Percentiles rank a stretch among this genome's conserved stretches.
Evolutionary conservation across 2,888 invertebrate species (phyloP).

Genomic region (Psylliodes chrysocephalus): DNA sequence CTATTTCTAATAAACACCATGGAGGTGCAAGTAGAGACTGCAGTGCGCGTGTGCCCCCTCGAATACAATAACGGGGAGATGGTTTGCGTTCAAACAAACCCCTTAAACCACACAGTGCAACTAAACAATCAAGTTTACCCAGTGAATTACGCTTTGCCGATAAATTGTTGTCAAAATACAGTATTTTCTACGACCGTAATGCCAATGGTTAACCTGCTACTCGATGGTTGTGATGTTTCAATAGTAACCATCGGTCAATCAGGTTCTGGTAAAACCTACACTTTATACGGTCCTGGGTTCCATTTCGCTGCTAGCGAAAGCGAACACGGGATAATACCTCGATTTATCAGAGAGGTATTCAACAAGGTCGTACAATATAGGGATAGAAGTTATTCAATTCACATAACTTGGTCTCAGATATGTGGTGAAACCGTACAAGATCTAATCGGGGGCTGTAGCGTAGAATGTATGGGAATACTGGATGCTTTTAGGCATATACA

Average conservation of each 20-base stretch:
- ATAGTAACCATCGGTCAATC: slow-evolving; percentile 75
- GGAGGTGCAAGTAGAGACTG: slow-evolving; percentile 80
- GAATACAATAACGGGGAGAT: slow-evolving; percentile 65
- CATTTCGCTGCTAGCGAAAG: slow-evolving; percentile 72
- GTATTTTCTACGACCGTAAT: slow-evolving; percentile 74
- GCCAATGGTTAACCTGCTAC: slow-evolving; percentile 73
- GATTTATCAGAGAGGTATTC: slow-evolving; percentile 78
- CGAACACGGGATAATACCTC: slow-evolving; percentile 77
- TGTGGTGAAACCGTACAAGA: slow-evolving; percentile 72
- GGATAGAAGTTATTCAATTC: slow-evolving; percentile 73
- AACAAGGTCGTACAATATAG: slow-evolving; percentile 72
- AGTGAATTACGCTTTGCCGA: slow-evolving; percentile 68
- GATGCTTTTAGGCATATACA: slow-evolving; percentile 79
- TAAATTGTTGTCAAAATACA: slow-evolving; percentile 72
- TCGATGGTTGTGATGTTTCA: slow-evolving; percentile 82
- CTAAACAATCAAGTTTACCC: slow-evolving; percentile 71
- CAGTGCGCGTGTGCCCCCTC: slow-evolving; percentile 74
- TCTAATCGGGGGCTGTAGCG: slow-evolving; percentile 68
- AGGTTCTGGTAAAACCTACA: slow-evolving; percentile 77
- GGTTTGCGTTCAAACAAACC: slow-evolving; percentile 70
- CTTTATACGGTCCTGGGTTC: slow-evolving; percentile 76
- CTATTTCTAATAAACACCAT: slow-evolving; percentile 58
- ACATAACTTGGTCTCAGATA: slow-evolving; percentile 80
- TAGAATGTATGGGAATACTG: slow-evolving; percentile 71
- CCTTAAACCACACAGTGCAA: slow-evolving; percentile 70